Evolutionary conservation across 2,888 invertebrate species (phyloP).

Genomic region (Dynastes tityus): DNA sequence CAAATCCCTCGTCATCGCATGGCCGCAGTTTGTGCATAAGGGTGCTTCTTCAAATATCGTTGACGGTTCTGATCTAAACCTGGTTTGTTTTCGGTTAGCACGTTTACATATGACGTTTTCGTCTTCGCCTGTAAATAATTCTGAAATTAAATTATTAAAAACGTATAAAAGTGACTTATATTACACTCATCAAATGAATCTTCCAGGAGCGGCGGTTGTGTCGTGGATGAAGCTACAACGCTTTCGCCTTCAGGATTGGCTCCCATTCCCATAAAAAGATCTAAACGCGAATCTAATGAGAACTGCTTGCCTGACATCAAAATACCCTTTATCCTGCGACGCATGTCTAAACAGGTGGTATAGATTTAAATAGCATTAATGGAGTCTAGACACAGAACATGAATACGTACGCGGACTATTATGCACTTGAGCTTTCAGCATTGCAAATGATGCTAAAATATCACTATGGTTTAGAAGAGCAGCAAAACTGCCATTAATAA

Average conservation of each 20-base stretch:
- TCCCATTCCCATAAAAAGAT: conserved; percentile 85
- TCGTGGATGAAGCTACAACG: conserved; percentile 58
- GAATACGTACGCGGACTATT: conserved; percentile 81
- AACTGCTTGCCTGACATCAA: conserved; percentile 93
- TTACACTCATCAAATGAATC: conserved; percentile 62
- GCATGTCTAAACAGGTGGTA: conserved; percentile 76
- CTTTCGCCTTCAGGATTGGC: conserved; percentile 65
- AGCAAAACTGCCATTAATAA: conserved; percentile 94
- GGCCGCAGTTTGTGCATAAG: conserved; percentile 68
- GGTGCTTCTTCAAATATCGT: conserved; percentile 50
- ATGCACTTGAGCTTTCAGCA: conserved; percentile 81
- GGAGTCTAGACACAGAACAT: neutral
- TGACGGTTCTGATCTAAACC: conserved; percentile 73
- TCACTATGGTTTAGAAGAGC: conserved; percentile 90
- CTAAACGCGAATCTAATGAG: conserved; percentile 92
- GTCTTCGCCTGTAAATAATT: conserved; percentile 22
- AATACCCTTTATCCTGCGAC: conserved; percentile 89
- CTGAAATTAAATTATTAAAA: neutral
- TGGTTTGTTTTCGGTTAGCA: conserved; percentile 69
- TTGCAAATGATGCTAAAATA: conserved; percentile 79
- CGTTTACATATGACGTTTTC: conserved; percentile 52
- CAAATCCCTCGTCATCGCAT: conserved; percentile 54
- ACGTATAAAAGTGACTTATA: neutral
- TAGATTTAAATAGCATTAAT: no score
- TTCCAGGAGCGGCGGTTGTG: conserved; percentile 64